Evolutionary conservation across 2,888 invertebrate species (phyloP), one percentile per base, ranked within the genome.

Genomic region (Schizotus pectinicornis): DNA sequence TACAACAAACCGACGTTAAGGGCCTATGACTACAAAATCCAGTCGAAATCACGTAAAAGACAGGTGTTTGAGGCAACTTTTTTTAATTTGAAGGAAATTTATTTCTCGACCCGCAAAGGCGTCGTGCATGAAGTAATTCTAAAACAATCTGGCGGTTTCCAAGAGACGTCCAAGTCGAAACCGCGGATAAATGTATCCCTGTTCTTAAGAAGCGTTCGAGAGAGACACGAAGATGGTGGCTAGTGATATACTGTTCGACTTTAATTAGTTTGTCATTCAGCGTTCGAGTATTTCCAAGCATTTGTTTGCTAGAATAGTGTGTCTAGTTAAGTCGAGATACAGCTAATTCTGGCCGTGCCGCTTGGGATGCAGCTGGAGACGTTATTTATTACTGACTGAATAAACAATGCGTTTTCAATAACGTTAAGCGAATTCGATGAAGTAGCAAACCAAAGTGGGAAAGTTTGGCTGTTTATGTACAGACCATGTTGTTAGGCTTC

Each of bases 251-350:
- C 61, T 68, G 70, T 70, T 65, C 61, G 68, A 69, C 70, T 69
- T 70, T 71, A 71, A 71, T 71, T 71, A 71, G 71, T 71, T 71
- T 71, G 70, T 70, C 71, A 71, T 70, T 71, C 70, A 71, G 61
- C 62, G 64, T 71, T 70, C 68, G 66, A 69, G 70, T 66, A 67
- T 70, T 71, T 67, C 65, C 60, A 68, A 67, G 63, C 70, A 70
- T 71, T 71, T 70, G 68, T 70, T 70, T 69, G 68, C 67, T 64
- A 55, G 61, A 67, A 70, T 67, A 61, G 63, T 67, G 59, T 59
- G 56, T 64, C 65, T 69, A 64, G 66, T 67, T 64, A 65, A 65
- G 64, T 65, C 58, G 60, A 67, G 63, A 64, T 63, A 67, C 62
- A 67, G 62, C 64, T 69, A 65, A 68, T 69, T 67, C 57, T 57